Percentiles rank a stretch among this genome's conserved stretches.
phyloP scores from a whole-genome alignment of 1,140 invertebrate genomes.

The Ceratina calcarata region DNA sequence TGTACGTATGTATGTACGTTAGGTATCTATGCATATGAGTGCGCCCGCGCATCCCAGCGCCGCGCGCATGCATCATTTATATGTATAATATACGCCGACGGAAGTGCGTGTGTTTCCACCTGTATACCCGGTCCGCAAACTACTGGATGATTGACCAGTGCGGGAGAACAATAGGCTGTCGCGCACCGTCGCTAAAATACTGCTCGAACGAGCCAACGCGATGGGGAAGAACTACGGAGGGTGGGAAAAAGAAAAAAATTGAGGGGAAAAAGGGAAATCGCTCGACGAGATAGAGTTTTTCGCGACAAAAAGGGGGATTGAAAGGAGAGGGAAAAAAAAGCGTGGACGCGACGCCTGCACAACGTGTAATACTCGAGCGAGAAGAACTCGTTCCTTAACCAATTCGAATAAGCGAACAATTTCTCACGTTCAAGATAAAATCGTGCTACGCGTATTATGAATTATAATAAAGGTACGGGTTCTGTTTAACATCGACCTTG shows the following conservation, averaged over 20 bases:
- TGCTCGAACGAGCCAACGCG: slow-evolving; percentile 13
- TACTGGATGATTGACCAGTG: slow-evolving; percentile 63
- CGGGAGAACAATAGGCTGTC: slow-evolving; percentile 56
- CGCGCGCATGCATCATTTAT: slow-evolving; percentile 52
- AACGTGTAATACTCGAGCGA: neutral
- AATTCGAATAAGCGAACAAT: neutral
- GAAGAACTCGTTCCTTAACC: neutral
- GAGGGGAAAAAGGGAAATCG: neutral
- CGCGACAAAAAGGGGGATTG: neutral
- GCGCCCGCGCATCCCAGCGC: neutral
- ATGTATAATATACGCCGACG: slow-evolving; percentile 43
- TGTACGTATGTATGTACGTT: no score
- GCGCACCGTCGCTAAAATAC: slow-evolving; percentile 48
- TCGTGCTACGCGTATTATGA: no score
- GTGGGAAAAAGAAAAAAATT: neutral
- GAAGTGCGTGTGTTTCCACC: slow-evolving; percentile 38
- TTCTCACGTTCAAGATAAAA: neutral
- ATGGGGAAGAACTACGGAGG: no score
- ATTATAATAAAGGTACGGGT: no score
- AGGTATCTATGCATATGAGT: slow-evolving; percentile 38
- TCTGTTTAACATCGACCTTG: no score
- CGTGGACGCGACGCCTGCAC: neutral
- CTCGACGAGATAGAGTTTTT: slow-evolving; percentile 12
- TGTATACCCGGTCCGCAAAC: slow-evolving; percentile 55
- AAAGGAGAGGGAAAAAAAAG: neutral